phyloP scores from a whole-genome alignment of 2,797 vertebrate species.

The Fratercula arctica region DNA sequence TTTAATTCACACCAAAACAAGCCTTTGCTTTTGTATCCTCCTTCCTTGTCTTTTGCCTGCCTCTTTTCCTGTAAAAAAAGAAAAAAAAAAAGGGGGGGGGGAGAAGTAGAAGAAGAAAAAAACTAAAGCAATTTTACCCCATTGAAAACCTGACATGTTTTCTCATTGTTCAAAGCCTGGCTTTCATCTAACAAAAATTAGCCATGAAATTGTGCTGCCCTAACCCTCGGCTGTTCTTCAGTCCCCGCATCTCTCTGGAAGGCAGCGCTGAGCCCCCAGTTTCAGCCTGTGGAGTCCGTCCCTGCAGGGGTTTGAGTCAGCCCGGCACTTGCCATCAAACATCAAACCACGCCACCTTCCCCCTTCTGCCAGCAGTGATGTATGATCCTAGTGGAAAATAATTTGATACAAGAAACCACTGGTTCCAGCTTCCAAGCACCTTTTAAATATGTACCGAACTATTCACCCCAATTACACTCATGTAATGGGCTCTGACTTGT shows the following conservation, averaged over 20 bases:
- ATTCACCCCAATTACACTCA: constrained; percentile 62
- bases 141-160: neutral
- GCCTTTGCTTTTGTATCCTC: neutral
- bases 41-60: neutral
- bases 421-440: neutral
- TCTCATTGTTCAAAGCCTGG: neutral
- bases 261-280: neutral
- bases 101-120: neutral
- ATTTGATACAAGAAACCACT: constrained; percentile 7
- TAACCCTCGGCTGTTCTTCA: constrained; percentile 10
- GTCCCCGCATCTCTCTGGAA: neutral
- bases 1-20: neutral
- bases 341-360: neutral
- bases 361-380: neutral
- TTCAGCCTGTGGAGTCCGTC: neutral
- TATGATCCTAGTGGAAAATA: constrained; percentile 30
- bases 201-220: neutral
- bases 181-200: neutral
- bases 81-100: too few relatives aligned
- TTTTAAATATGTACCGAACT: constrained; percentile 41
- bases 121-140: neutral
- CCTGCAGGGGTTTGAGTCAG: neutral
- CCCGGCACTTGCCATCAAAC: neutral
- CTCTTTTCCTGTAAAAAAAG: neutral
- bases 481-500: constrained; percentile 54